These are phyloP conservation scores for Equus quagga DNA, from an alignment of 2,113 vertebrate genomes.

Conservation along the genomic window DNA sequence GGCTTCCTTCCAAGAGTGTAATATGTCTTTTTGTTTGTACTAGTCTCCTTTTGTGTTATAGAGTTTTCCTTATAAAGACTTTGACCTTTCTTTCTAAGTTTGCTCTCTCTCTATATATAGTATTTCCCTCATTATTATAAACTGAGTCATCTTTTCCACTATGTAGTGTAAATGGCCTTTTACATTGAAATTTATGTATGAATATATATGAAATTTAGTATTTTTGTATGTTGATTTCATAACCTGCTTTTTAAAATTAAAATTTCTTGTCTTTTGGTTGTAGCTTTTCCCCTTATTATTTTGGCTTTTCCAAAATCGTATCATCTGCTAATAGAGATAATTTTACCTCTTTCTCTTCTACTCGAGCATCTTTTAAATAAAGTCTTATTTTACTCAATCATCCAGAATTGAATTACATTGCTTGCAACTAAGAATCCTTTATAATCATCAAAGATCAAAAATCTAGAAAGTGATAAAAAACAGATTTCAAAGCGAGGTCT, in stretches of 20 bases:
- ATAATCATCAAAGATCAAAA: neutral
- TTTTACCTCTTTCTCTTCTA: neutral
- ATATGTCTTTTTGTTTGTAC: neutral
- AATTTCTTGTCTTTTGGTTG: neutral
- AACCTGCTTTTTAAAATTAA: neutral
- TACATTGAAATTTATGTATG: neutral
- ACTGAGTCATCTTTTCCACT: neutral
- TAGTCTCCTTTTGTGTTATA: neutral
- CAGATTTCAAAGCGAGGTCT: neutral
- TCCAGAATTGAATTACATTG: neutral
- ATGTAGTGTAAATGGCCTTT: neutral
- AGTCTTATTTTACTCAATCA: neutral
- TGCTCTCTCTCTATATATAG: neutral
- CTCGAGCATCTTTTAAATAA: neutral
- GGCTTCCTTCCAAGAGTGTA: neutral
- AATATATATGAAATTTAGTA: neutral
- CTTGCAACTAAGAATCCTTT: neutral
- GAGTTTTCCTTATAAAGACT: neutral
- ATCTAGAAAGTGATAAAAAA: neutral
- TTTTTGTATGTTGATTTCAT: neutral
- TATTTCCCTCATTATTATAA: neutral
- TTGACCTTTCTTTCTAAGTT: neutral
- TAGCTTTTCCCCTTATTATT: neutral
- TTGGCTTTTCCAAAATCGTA: neutral
- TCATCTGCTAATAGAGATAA: neutral